Percentiles rank a stretch among this genome's conserved stretches.
Conservation (phyloP, 2,113 vertebrate genomes). For the Typhlomys cinereus region DNA sequence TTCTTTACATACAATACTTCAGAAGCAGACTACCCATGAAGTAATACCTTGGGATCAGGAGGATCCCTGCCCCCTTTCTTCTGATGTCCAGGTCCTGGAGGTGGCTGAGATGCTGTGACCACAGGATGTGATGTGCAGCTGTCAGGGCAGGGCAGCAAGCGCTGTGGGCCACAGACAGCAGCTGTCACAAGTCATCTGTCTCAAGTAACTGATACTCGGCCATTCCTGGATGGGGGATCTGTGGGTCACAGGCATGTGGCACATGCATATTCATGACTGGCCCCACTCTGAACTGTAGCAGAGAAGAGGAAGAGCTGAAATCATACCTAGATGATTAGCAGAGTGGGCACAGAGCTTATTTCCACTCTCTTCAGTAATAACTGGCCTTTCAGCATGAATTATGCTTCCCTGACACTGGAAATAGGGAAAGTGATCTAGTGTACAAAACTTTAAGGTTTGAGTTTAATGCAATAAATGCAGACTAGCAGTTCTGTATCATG, state of each 20-base stretch:
- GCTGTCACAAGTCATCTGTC: slow-evolving; percentile 49
- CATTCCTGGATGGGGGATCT: background rate
- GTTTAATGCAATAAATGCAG: background rate
- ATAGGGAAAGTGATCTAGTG: background rate
- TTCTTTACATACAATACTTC: background rate
- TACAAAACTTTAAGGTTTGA: background rate
- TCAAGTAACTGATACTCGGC: slow-evolving; percentile 69
- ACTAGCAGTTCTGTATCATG: slow-evolving; percentile 14
- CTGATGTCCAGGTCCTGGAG: background rate
- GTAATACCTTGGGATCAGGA: background rate
- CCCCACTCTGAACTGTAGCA: background rate
- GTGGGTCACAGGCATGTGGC: slow-evolving; percentile 70
- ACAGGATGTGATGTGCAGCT: slow-evolving; percentile 63
- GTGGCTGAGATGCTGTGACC: background rate
- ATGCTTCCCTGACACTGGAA: background rate
- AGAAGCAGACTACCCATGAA: background rate
- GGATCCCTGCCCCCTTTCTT: background rate
- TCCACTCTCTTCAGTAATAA: background rate
- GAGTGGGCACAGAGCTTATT: background rate
- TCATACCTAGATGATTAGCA: background rate
- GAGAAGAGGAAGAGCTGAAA: background rate
- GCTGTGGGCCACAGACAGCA: slow-evolving; percentile 48
- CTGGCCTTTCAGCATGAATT: background rate
- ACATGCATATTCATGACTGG: slow-evolving; percentile 47
- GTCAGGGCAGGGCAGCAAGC: slow-evolving; percentile 44